A percentile compares a stretch with the other conserved stretches of the same genome.
phyloP scores from a whole-genome alignment of 2,797 vertebrate species.

The Lateolabrax maculatus region DNA sequence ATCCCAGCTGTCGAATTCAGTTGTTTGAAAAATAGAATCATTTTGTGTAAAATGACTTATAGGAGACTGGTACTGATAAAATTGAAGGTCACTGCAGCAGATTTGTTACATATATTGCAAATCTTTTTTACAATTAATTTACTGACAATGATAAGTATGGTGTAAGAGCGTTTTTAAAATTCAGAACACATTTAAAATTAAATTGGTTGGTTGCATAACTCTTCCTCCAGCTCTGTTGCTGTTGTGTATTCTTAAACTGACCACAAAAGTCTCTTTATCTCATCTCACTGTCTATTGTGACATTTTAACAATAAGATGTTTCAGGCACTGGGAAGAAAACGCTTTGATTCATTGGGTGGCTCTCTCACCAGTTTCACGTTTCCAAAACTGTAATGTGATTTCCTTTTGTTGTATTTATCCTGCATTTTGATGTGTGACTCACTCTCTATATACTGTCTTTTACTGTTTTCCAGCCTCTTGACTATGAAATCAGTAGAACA shows the following conservation, averaged over 20 bases:
- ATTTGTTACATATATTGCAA: not conserved
- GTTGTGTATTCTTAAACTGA: conserved; percentile 32
- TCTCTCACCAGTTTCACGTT: conserved; percentile 28
- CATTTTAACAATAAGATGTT: conserved; percentile 25
- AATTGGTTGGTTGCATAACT: conserved; percentile 17
- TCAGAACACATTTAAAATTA: conserved; percentile 10
- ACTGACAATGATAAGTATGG: not conserved
- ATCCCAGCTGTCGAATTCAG: not conserved
- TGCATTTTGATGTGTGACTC: conserved; percentile 20
- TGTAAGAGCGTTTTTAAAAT: not conserved
- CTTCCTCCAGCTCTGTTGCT: conserved; percentile 15
- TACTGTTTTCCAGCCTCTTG: conserved; percentile 88
- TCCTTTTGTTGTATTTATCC: conserved; percentile 12
- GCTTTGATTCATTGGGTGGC: conserved; percentile 9
- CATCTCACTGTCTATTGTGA: conserved; percentile 13
- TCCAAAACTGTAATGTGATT: conserved; percentile 18
- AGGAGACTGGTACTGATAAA: not conserved
- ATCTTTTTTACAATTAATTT: not conserved
- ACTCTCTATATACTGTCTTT: not conserved
- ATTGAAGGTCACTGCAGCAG: not conserved
- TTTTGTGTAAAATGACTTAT: not conserved
- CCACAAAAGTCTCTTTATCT: conserved; percentile 41
- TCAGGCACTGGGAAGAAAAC: conserved; percentile 20
- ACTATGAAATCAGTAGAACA: conserved; percentile 93
- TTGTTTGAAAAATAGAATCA: not conserved